Conservation (phyloP, 2,888 invertebrate genomes). For the Tachina grossa region DNA sequence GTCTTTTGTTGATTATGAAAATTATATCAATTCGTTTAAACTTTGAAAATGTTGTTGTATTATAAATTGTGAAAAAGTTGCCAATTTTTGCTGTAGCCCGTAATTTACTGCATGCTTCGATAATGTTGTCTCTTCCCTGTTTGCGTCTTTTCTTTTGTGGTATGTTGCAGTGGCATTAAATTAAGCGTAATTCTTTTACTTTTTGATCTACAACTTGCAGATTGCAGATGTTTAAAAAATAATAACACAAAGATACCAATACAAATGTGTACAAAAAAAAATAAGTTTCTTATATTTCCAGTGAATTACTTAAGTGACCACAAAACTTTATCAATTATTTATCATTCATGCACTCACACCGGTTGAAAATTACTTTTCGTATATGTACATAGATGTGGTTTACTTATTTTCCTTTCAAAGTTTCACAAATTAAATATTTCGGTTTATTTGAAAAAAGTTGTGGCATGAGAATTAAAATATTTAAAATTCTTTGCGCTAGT, state of each 20-base stretch:
- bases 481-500: no score
- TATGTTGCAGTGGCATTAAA: slow-evolving; percentile 56
- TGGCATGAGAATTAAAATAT: no score
- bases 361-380: not conserved
- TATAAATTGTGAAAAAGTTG: slow-evolving; percentile 41
- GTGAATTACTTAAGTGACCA: slow-evolving; percentile 50
- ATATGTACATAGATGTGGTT: not conserved
- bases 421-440: not conserved
- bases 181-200: slow-evolving; percentile 61
- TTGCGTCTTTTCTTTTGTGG: not conserved
- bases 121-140: slow-evolving; percentile 5
- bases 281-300: not conserved
- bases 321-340: slow-evolving; percentile 54
- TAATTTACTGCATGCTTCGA: slow-evolving; percentile 53
- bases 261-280: not conserved
- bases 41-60: slow-evolving; percentile 16
- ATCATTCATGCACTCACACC: not conserved
- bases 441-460: no score
- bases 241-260: slow-evolving; percentile 4
- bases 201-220: slow-evolving; percentile 58
- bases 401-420: not conserved
- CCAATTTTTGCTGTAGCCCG: slow-evolving; percentile 39
- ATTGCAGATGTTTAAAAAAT: slow-evolving; percentile 50
- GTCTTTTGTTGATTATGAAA: slow-evolving; percentile 46
- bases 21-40: slow-evolving; percentile 59